Base-by-base conservation (phyloP, 2,888 invertebrate species). In the Ophioninae sp. region DNA sequence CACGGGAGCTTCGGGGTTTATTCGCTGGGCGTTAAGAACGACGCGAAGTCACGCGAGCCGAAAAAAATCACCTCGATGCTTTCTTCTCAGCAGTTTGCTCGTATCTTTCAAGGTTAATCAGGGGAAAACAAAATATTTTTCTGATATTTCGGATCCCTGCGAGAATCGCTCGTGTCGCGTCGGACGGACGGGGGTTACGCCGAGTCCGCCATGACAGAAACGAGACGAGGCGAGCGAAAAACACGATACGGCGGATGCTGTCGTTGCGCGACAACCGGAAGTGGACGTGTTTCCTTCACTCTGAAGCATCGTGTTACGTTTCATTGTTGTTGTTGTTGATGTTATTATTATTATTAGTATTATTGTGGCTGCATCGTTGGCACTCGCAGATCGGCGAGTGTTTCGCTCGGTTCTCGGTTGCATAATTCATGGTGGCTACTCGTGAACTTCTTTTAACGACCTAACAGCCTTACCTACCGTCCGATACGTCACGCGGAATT, bases 371-470 rank as follows among this genome's bases (percentile, higher is more conserved):
- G 30, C 30, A 30, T 30, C 30, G 30, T 30, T 68, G 41, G 68
- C 61, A 65, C 72, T 67, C 67, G 41, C 44, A 77, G 73, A 59
- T 41, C 65, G 23, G 68, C 68, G 59, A 68, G 56, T 78, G 64
- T 78, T 75, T 79, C 64, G 81, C 80, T 77, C 81, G 74, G 75
- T 62, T 81, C 75, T 67, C 17, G 39, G 64, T 84, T 84, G 84
- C 84, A 84, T 84, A 79, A 84, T 84, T 72, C 62, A 84, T 83
- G 65, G n/a, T 37, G 57, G 50, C 78, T 74, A 57, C 75, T 79
- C 72, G 72, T 20, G 70, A 67, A 41, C 69, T 74, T 84, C 57
- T 79, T 56, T 67, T 72, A 81, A 75, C 57, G 1, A 57, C 57
- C 72, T 65, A 76, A 69, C 77, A 80, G 78, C 83, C 81, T 83